Percentiles rank a stretch among this genome's conserved stretches.
phyloP scores from a whole-genome alignment of 2,113 vertebrate species.

The Cavia porcellus region DNA sequence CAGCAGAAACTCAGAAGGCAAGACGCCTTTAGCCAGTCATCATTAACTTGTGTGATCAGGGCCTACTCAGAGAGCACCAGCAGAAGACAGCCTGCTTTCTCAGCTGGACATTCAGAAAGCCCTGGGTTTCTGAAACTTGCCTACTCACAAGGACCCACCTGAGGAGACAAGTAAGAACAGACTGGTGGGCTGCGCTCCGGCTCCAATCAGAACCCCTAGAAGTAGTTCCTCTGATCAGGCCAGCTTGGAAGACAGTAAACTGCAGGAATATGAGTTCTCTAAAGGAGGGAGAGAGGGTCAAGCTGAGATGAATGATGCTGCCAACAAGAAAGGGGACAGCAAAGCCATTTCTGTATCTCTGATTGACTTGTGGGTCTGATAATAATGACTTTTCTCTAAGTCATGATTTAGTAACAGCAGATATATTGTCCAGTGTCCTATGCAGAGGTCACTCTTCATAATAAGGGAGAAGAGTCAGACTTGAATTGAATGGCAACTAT shows the following conservation, averaged over 20 bases:
- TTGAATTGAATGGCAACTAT: background rate
- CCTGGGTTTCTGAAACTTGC: background rate
- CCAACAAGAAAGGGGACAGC: background rate
- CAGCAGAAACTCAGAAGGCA: background rate
- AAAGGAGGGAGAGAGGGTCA: background rate
- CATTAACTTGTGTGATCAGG: background rate
- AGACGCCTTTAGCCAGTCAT: background rate
- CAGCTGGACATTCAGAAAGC: background rate
- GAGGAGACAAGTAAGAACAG: background rate
- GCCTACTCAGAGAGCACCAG: background rate
- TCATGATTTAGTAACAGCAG: conserved; percentile 16
- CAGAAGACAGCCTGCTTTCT: conserved; percentile 47
- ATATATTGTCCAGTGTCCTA: background rate
- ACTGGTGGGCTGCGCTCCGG: background rate
- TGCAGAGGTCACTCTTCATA: background rate
- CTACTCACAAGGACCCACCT: background rate
- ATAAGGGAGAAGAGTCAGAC: conserved; percentile 22
- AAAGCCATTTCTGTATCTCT: background rate
- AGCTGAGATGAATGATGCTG: background rate
- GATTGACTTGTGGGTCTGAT: background rate
- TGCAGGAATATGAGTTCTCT: background rate
- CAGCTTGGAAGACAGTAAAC: background rate
- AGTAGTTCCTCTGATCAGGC: background rate
- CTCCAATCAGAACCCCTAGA: background rate
- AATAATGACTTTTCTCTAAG: conserved; percentile 39